A percentile compares a stretch with the other conserved stretches of the same genome.
phyloP scores from a whole-genome alignment of 2,888 invertebrate genomes.

The Neoitamus cyanurus region DNA sequence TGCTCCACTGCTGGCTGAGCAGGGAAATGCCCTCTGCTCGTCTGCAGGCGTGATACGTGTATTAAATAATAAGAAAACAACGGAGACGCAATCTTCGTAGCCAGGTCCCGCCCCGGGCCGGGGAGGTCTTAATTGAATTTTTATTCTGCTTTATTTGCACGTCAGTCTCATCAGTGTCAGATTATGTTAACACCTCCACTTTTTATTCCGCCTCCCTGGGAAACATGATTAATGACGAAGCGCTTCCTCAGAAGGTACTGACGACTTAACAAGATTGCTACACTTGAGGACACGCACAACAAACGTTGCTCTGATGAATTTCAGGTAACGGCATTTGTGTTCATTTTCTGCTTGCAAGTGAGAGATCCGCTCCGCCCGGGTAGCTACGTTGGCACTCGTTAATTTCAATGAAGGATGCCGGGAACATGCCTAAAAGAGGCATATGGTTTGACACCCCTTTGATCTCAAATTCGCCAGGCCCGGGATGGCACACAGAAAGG shows the following conservation, averaged over 20 bases:
- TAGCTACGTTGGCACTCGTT: slow-evolving; percentile 9
- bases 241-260: not conserved
- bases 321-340: not conserved
- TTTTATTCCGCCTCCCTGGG: not conserved
- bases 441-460: slow-evolving; percentile 23
- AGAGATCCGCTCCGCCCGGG: not conserved
- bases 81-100: not conserved
- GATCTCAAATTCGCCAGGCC: not conserved
- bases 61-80: not conserved
- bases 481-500: not conserved
- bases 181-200: slow-evolving; percentile 33
- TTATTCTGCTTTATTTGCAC: slow-evolving; percentile 8
- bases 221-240: slow-evolving; percentile 34
- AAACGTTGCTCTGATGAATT: not conserved
- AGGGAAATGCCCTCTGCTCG: not conserved
- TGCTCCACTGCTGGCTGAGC: not conserved
- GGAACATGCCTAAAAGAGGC: not conserved
- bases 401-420: slow-evolving; percentile 7
- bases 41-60: not conserved
- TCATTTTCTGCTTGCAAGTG: not conserved
- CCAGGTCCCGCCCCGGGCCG: not conserved
- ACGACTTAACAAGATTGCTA: slow-evolving; percentile 38
- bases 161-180: slow-evolving; percentile 38
- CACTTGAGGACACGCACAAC: slow-evolving; percentile 19
- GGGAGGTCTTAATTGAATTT: slow-evolving; percentile 8